These are phyloP conservation scores for Gorsachius goisagi DNA, from an alignment of 2,113 vertebrate species.

Conservation along the genomic window DNA sequence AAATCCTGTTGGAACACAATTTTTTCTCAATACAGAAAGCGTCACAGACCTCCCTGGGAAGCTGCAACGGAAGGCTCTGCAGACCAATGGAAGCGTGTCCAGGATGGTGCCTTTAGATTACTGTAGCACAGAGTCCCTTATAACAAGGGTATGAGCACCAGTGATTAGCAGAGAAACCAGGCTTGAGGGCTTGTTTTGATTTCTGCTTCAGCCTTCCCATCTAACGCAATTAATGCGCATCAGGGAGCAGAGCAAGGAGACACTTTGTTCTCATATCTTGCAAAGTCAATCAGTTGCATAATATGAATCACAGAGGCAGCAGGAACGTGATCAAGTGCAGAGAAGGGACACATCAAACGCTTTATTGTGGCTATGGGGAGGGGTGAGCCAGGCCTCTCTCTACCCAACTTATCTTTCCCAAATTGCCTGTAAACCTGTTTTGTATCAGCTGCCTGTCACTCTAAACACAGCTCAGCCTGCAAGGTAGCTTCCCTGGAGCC, in stretches of 20 bases:
- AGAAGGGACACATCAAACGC: not conserved
- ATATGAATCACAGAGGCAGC: conserved; percentile 25
- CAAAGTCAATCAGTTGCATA: conserved; percentile 53
- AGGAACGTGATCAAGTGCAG: conserved; percentile 22
- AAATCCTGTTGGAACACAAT: not conserved
- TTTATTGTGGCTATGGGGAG: not conserved
- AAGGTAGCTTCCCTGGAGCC: not conserved
- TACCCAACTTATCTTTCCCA: not conserved
- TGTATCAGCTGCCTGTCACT: conserved; percentile 15
- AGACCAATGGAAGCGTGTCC: not conserved
- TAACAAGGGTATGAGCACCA: not conserved
- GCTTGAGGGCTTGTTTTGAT: conserved; percentile 18
- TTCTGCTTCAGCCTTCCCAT: not conserved
- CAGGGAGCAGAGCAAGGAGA: conserved; percentile 25
- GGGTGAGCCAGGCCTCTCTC: not conserved
- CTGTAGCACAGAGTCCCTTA: not conserved
- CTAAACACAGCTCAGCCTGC: not conserved
- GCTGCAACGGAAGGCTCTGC: not conserved
- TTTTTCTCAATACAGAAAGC: not conserved
- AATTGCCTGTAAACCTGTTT: conserved; percentile 18
- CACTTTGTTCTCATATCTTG: conserved; percentile 48
- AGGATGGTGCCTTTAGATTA: not conserved
- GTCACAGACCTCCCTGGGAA: not conserved
- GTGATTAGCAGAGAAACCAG: not conserved
- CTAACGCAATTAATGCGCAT: conserved; percentile 3